phyloP scores from a whole-genome alignment of 1,140 invertebrate genomes.

The Tetragnatha versicolor region DNA sequence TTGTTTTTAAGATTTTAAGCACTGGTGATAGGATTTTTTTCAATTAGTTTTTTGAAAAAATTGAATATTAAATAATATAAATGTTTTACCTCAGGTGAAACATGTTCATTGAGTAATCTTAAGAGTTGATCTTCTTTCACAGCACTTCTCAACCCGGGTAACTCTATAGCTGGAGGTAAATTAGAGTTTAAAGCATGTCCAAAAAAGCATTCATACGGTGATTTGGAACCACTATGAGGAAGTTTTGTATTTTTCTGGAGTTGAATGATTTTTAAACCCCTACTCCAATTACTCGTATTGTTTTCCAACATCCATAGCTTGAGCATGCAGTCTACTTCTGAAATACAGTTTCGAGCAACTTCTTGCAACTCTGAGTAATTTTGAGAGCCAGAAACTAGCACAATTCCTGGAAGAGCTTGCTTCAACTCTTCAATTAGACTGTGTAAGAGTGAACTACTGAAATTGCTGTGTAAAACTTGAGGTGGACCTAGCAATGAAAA shows the following conservation, averaged over 20 bases:
- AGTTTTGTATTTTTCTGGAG: conserved; percentile 33
- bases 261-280: conserved; percentile 30
- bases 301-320: conserved; percentile 36
- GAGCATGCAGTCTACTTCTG: conserved; percentile 23
- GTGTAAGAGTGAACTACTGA: background rate
- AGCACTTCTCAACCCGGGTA: background rate
- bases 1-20: background rate
- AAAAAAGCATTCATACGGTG: conserved; percentile 45
- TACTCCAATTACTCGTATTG: conserved; percentile 32
- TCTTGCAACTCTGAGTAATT: conserved; percentile 29
- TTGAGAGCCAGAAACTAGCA: conserved; percentile 16
- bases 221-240: background rate
- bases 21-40: too few relatives aligned
- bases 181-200: conserved; percentile 5
- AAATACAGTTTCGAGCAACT: conserved; percentile 41
- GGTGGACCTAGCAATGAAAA: conserved; percentile 38
- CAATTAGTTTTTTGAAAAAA: too few relatives aligned
- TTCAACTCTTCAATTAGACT: conserved; percentile 25
- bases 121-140: conserved; percentile 41
- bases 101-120: conserved; percentile 25
- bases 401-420: conserved; percentile 11
- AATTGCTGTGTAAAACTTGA: conserved; percentile 48
- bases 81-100: conserved; percentile 15
- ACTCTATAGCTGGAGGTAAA: background rate
- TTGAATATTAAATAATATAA: too few relatives aligned